Evolutionary conservation across 2,113 vertebrate species (phyloP).

Genomic region (Cacatua alba): DNA sequence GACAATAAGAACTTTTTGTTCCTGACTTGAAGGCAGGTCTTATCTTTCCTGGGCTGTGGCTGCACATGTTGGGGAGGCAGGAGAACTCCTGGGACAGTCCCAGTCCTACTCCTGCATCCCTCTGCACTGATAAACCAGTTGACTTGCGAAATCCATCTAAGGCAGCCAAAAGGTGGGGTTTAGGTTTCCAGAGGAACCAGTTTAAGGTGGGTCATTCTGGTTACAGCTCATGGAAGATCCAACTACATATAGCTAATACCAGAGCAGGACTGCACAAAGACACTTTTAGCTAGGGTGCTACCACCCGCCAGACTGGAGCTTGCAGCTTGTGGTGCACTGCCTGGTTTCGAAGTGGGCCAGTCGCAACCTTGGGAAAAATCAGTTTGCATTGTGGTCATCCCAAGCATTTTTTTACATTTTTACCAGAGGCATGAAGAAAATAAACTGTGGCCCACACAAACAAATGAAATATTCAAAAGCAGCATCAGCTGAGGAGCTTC

Average conservation of each 20-base stretch:
- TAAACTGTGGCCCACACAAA: neutral
- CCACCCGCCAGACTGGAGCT: rapidly evolving
- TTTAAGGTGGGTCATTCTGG: neutral
- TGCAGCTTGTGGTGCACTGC: neutral
- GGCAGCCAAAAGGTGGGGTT: neutral
- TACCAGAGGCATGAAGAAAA: neutral
- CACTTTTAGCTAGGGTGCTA: neutral
- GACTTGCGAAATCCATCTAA: neutral
- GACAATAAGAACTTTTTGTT: neutral
- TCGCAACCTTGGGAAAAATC: neutral
- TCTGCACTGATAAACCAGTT: neutral
- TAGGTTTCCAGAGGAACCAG: neutral
- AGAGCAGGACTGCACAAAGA: neutral
- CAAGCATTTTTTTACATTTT: neutral
- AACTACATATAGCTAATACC: rapidly evolving
- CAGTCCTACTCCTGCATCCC: neutral
- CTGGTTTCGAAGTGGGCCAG: neutral
- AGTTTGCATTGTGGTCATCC: neutral
- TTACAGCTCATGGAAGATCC: neutral
- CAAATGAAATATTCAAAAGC: neutral
- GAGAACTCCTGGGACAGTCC: neutral
- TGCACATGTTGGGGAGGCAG: rapidly evolving
- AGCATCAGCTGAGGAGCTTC: neutral
- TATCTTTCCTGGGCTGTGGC: neutral
- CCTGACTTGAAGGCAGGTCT: neutral